Conservation (phyloP, 2,888 invertebrate species). For the Pseudeuparius sepicola region DNA sequence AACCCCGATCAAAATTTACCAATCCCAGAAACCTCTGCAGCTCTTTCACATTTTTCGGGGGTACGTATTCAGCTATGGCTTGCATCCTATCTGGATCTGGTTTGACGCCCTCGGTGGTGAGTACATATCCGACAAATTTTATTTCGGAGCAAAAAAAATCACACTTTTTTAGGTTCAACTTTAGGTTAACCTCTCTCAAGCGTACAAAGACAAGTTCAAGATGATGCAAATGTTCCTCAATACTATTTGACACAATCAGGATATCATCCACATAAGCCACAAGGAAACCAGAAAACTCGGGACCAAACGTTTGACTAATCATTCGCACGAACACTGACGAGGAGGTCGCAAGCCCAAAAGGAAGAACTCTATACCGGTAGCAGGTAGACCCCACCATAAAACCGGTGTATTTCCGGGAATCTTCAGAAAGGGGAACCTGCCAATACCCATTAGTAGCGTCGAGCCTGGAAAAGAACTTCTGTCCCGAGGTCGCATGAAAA, state of each 20-base stretch:
- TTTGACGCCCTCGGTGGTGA: slow-evolving; percentile 11
- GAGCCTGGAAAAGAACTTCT: no score
- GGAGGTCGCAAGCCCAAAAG: slow-evolving; percentile 15
- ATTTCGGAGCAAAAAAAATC: slow-evolving; percentile 13
- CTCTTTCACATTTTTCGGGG: slow-evolving; percentile 25
- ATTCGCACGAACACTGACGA: slow-evolving; percentile 10
- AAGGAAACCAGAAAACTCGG: slow-evolving; percentile 11
- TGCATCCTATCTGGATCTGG: no score
- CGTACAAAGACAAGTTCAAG: no score
- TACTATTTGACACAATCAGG: no score
- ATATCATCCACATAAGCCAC: no score
- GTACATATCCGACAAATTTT: slow-evolving; percentile 16
- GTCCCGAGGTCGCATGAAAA: no score
- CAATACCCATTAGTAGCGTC: no score
- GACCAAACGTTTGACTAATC: slow-evolving; percentile 9
- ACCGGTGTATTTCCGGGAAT: slow-evolving; percentile 21
- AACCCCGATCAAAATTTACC: slow-evolving; percentile 19
- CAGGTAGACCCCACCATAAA: slow-evolving; percentile 15
- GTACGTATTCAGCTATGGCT: slow-evolving; percentile 24
- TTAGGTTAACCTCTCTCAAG: no score
- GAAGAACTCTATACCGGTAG: slow-evolving; percentile 16
- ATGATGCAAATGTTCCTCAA: no score
- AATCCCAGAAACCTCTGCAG: slow-evolving; percentile 24
- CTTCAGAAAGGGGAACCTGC: slow-evolving; percentile 21
- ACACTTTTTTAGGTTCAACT: slow-evolving; percentile 14